A percentile compares a stretch with the other conserved stretches of the same genome.
Evolutionary conservation across 1,140 invertebrate genomes (phyloP).

Genomic region (Phocides pigmalion): DNA sequence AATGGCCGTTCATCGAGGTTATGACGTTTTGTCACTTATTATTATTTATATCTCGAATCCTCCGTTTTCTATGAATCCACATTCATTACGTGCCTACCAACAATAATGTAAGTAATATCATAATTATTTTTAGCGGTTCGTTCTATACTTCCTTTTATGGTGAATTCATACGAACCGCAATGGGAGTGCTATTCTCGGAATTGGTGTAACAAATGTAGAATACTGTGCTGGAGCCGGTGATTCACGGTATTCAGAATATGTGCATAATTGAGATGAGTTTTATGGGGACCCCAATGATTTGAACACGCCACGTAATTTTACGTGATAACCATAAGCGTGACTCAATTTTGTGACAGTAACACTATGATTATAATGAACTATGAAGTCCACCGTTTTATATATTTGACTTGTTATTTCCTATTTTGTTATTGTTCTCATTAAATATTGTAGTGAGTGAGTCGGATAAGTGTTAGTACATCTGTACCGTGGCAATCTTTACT

Average conservation of each 20-base stretch:
- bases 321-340: constrained; percentile 31
- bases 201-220: constrained; percentile 34
- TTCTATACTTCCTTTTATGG: constrained; percentile 45
- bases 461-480: not conserved
- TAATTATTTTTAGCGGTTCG: constrained; percentile 38
- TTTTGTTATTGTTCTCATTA: not conserved
- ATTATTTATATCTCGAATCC: not conserved
- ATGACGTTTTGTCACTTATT: not conserved
- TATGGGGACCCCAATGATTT: constrained; percentile 31
- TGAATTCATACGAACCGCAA: constrained; percentile 52
- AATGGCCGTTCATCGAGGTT: not conserved
- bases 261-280: constrained; percentile 42
- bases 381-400: constrained; percentile 11
- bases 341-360: constrained; percentile 39
- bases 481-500: not conserved
- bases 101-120: constrained; percentile 36
- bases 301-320: constrained; percentile 36
- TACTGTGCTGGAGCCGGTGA: constrained; percentile 35
- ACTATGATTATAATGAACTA: constrained; percentile 19
- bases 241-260: constrained; percentile 36
- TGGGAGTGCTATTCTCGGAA: constrained; percentile 55
- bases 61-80: not conserved
- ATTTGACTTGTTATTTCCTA: constrained; percentile 19
- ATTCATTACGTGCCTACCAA: not conserved
- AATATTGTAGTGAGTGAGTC: not conserved